Evolutionary conservation across 2,797 vertebrate species (phyloP).

Genomic region (Coregonus suidteri): DNA sequence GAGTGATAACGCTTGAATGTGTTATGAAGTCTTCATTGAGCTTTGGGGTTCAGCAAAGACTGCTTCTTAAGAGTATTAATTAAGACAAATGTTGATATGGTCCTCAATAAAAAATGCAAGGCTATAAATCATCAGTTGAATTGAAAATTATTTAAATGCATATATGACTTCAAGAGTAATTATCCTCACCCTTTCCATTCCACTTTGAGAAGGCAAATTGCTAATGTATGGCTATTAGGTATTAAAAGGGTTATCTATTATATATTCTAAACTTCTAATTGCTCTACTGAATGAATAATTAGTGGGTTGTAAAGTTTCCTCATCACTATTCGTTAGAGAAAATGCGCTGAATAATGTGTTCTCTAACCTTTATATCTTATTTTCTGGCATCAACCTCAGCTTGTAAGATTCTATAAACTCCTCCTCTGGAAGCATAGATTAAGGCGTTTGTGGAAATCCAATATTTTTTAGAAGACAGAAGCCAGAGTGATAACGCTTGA

Average conservation of each 20-base stretch:
- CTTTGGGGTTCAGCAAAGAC: background rate
- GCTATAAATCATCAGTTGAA: slow-evolving; percentile 33
- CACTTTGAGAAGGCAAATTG: slow-evolving; percentile 27
- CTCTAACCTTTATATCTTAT: background rate
- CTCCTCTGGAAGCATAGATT: background rate
- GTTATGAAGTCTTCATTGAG: background rate
- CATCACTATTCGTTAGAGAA: slow-evolving; percentile 1
- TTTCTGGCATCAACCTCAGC: background rate
- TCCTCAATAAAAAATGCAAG: slow-evolving; percentile 24
- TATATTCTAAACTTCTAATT: slow-evolving; percentile 41
- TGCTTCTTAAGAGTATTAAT: slow-evolving; percentile 24
- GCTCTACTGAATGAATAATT: slow-evolving; percentile 25
- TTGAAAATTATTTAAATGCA: slow-evolving; percentile 17
- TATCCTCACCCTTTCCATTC: slow-evolving; percentile 13
- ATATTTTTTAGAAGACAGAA: background rate
- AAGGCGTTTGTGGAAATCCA: background rate
- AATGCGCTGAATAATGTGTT: no score
- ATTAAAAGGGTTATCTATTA: slow-evolving; percentile 17
- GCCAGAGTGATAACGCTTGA: background rate
- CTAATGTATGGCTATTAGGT: slow-evolving; percentile 43
- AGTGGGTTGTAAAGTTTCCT: slow-evolving; percentile 26
- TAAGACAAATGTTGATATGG: slow-evolving; percentile 16
- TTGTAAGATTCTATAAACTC: background rate
- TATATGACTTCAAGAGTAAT: slow-evolving; percentile 10
- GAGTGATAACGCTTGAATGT: background rate